Percentiles rank a stretch among this genome's conserved stretches.
Evolutionary conservation across 2,797 vertebrate species (phyloP).

Genomic region (Otus scops): DNA sequence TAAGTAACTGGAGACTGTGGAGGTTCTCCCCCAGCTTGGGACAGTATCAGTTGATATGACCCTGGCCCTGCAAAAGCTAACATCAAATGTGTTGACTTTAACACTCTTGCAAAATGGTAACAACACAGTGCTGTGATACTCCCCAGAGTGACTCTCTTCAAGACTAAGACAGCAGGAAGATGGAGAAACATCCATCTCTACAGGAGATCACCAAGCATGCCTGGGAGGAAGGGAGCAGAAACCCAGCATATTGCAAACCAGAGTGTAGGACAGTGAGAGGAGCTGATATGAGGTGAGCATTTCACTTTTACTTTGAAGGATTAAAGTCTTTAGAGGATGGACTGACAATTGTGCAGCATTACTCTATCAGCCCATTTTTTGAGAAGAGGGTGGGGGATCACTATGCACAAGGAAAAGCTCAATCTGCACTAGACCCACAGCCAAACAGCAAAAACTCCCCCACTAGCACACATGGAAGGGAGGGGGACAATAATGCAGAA

Average conservation of each 20-base stretch:
- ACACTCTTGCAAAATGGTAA: not conserved
- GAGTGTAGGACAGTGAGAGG: not conserved
- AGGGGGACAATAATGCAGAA: no score
- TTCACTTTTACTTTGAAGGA: not conserved
- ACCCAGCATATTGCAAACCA: not conserved
- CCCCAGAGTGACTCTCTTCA: not conserved
- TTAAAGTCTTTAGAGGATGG: not conserved
- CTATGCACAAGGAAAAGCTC: not conserved
- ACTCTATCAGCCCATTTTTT: not conserved
- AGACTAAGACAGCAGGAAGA: not conserved
- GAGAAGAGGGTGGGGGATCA: not conserved
- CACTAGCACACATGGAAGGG: no score
- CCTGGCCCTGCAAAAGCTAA: not conserved
- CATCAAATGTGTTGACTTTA: not conserved
- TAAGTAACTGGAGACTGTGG: not conserved
- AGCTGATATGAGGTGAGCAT: not conserved
- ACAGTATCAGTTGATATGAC: accelerated
- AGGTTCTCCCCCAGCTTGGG: not conserved
- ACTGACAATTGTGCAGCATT: not conserved
- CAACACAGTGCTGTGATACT: not conserved
- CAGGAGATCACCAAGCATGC: not conserved
- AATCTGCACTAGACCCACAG: no score
- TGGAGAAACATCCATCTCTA: not conserved
- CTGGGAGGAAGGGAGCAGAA: not conserved
- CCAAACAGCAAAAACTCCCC: no score